phyloP scores from a whole-genome alignment of 35 echinoderm and acorn worm species.

The Ptychodera flava region DNA sequence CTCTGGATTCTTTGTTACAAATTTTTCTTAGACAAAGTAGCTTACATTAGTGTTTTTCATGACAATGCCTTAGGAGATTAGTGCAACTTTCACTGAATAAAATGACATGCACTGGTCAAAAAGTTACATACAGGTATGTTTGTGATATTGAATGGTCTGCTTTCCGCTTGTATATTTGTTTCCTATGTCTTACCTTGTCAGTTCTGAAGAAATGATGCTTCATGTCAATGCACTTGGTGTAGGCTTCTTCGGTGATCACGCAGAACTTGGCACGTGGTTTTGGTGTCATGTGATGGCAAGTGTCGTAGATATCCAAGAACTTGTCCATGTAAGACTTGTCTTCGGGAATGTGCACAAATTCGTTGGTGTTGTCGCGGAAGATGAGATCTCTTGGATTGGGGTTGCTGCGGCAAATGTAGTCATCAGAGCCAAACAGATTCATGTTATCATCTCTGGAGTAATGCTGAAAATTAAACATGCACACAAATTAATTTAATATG shows the following conservation, averaged over 20 bases:
- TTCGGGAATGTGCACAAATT: slow-evolving; percentile 29
- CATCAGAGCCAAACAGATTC: slow-evolving; percentile 61
- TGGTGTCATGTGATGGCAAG: slow-evolving; percentile 27
- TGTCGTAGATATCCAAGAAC: slow-evolving; percentile 41
- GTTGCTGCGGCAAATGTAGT: slow-evolving; percentile 39
- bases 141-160: too few species aligned
- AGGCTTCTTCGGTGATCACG: slow-evolving; percentile 24
- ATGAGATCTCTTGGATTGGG: slow-evolving; percentile 36
- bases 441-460: slow-evolving; percentile 37
- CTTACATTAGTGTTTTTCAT: too few species aligned
- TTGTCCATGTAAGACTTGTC: slow-evolving; percentile 35
- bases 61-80: too few species aligned
- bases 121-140: too few species aligned
- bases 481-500: not conserved
- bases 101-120: too few species aligned
- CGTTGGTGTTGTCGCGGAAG: slow-evolving; percentile 65
- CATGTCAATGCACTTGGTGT: slow-evolving; percentile 46
- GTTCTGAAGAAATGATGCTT: slow-evolving; percentile 52
- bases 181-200: slow-evolving; percentile 44
- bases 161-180: too few species aligned
- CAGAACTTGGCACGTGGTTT: slow-evolving; percentile 82
- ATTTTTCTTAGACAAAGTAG: too few species aligned
- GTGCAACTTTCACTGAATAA: too few species aligned
- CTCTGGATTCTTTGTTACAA: too few species aligned
- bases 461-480: slow-evolving; percentile 10